Evolutionary conservation across 2,888 invertebrate genomes (phyloP), one percentile per base, ranked within the genome.

Genomic region (Schizaphis graminum): DNA sequence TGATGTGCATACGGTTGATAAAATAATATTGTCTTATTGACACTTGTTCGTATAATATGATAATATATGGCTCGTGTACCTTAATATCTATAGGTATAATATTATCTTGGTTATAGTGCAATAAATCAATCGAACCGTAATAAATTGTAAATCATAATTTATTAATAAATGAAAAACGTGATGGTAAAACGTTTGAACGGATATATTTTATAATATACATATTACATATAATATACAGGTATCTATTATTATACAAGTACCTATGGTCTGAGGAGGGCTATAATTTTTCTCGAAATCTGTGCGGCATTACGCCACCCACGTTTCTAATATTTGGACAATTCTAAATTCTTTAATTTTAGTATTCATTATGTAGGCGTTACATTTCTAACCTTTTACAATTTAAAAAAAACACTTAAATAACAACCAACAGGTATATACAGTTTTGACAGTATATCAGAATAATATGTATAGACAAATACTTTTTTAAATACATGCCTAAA

Each of bases 11-110:
- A 24, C 77, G 21, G 21, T 77, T 77, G 77, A 77, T 77, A 77
- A 77, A 35, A 77, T 77, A 77, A 77, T 35, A 77, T 77, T 77
- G 77, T 77, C 77, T 77, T 77, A 77, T 77, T 77, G 77, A 77
- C 77, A 77, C 35, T 77, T 77, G 35, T 77, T 77, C 77, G 35
- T 77, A 77, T 77, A 77, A 77, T 77, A 77, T 77, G 77, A 77
- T 77, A 77, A 77, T 77, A 77, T 77, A 77, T 35, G 21, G 21
- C 35, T 21, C 77, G 21, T 77, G 2, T 77, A 35, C 77, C 35
- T 77, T 35, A 77, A 77, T 77, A n/a, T n/a, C n/a, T n/a, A 35
- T 35, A 77, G 77, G 35, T 77, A 21, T 77, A 77, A 21, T 77
- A 77, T 77, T 35, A 77, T 35, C 77, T 21, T 35, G 35, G 77